phyloP scores from a whole-genome alignment of 2,797 vertebrate species.

The Rallus crepitans region DNA sequence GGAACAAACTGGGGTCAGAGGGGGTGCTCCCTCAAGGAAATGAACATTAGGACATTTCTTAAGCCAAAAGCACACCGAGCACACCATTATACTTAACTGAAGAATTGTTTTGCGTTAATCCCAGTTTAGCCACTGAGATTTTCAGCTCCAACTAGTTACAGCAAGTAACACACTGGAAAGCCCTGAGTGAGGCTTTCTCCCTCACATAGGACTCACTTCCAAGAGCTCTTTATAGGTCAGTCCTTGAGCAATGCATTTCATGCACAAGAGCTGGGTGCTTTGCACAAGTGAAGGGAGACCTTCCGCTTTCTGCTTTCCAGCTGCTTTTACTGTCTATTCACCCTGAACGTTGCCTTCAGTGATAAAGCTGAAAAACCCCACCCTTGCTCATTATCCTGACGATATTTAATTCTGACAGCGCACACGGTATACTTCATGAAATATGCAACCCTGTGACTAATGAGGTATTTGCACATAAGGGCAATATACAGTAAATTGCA shows the following conservation, averaged over 20 bases:
- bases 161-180: constrained; percentile 34
- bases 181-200: neutral
- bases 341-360: constrained; percentile 72
- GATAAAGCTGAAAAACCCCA: constrained; percentile 66
- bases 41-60: neutral
- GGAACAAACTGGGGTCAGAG: neutral
- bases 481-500: constrained; percentile 31
- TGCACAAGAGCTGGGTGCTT: neutral
- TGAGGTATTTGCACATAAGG: constrained; percentile 63
- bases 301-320: constrained; percentile 63
- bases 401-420: constrained; percentile 78
- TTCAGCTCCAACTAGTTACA: constrained; percentile 8
- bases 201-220: neutral
- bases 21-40: neutral
- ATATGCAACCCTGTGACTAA: constrained; percentile 62
- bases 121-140: neutral
- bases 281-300: neutral
- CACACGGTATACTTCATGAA: constrained; percentile 51
- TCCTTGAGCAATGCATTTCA: neutral
- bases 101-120: constrained; percentile 38
- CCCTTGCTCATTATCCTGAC: constrained; percentile 69
- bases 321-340: constrained; percentile 65
- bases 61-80: neutral
- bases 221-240: constrained; percentile 3
- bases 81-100: neutral